These are phyloP conservation scores for Cephalopholis sonnerati DNA, from an alignment of 2,113 vertebrate genomes.

Conservation along the genomic window DNA sequence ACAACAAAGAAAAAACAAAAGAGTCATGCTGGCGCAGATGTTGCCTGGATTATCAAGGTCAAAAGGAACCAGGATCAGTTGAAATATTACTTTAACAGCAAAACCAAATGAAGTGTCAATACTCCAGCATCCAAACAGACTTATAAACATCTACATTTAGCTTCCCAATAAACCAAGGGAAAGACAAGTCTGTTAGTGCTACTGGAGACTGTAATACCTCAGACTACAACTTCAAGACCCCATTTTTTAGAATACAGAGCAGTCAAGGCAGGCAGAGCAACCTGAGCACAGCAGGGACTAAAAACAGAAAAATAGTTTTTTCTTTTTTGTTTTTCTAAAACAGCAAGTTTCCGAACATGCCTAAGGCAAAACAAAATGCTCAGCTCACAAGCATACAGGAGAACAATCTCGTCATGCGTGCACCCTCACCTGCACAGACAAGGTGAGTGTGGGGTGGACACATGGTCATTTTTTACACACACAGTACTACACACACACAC, in stretches of 20 bases:
- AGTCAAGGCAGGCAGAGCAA: conserved; percentile 20
- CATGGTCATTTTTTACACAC: background rate
- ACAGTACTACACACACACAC: background rate
- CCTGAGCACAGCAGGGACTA: conserved; percentile 19
- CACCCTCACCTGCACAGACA: conserved; percentile 18
- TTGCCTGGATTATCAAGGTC: background rate
- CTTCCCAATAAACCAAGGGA: background rate
- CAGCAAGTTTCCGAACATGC: conserved; percentile 44
- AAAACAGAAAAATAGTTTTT: conserved; percentile 15
- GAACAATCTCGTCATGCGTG: conserved; percentile 9
- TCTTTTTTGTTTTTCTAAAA: conserved; percentile 5
- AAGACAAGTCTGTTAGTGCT: conserved; percentile 11
- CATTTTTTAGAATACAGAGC: conserved; percentile 23
- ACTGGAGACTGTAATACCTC: background rate
- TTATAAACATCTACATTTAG: background rate
- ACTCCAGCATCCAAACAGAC: background rate
- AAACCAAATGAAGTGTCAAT: background rate
- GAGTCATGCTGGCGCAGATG: background rate
- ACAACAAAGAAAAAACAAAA: background rate
- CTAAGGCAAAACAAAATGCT: conserved; percentile 42
- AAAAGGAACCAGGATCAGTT: background rate
- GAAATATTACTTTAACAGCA: background rate
- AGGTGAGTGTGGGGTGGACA: background rate
- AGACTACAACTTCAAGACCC: conserved; percentile 14
- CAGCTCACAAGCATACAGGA: conserved; percentile 20